Percentiles rank a stretch among this genome's conserved stretches.
phyloP scores from a whole-genome alignment of 1,140 invertebrate species.

The Drosophila azteca region DNA sequence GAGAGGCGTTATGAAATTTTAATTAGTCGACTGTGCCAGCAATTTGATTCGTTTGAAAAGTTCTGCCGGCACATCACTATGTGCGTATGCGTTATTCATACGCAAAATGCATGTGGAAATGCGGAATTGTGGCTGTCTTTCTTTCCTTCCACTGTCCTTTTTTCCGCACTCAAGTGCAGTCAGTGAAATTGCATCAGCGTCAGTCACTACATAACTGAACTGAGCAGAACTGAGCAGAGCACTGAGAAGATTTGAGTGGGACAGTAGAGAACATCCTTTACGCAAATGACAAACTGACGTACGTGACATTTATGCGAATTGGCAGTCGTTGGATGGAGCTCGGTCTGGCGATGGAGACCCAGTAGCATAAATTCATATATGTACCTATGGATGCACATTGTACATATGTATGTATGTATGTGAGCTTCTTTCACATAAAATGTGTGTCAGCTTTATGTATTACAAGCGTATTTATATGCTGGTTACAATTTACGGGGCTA shows the following conservation, averaged over 20 bases:
- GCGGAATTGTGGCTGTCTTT: constrained; percentile 51
- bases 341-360: constrained; percentile 28
- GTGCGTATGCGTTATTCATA: constrained; percentile 78
- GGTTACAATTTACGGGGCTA: not conserved
- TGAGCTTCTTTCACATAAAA: constrained; percentile 50
- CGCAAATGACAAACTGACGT: constrained; percentile 82
- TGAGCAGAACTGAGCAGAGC: not conserved
- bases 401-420: constrained; percentile 9
- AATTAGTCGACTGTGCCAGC: constrained; percentile 75
- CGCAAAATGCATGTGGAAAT: constrained; percentile 49
- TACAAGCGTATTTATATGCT: constrained; percentile 37
- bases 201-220: constrained; percentile 8
- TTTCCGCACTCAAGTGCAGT: constrained; percentile 56
- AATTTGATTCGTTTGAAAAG: constrained; percentile 77
- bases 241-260: not conserved
- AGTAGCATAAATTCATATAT: constrained; percentile 43
- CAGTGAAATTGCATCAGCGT: constrained; percentile 51
- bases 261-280: constrained; percentile 57
- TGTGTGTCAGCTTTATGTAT: constrained; percentile 69
- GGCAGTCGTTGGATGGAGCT: constrained; percentile 61
- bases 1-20: constrained; percentile 71
- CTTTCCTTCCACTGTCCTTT: constrained; percentile 13
- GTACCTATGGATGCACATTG: not conserved
- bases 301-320: constrained; percentile 82
- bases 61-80: constrained; percentile 55